Conservation (phyloP, 2,888 invertebrate species). For the Thalpophila matura region DNA sequence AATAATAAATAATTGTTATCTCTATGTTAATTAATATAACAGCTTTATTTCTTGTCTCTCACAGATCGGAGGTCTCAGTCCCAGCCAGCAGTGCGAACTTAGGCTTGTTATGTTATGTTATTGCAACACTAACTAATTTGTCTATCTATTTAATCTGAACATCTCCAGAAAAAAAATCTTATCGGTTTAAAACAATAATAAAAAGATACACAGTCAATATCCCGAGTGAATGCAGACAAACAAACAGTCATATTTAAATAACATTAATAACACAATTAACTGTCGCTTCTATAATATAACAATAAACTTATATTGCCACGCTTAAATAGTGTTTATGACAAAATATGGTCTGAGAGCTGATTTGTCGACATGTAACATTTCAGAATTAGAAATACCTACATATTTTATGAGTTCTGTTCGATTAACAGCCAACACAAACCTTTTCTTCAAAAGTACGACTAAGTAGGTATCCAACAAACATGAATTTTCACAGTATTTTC, state of each 20-base stretch:
- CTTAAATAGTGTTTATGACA: constrained; percentile 2
- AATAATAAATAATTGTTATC: too few species aligned
- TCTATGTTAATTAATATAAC: too few species aligned
- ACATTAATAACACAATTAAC: constrained; percentile 37
- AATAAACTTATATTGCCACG: constrained; percentile 31
- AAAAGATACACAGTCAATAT: constrained; percentile 16
- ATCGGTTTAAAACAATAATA: constrained; percentile 22
- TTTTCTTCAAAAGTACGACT: too few species aligned
- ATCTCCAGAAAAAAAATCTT: not conserved
- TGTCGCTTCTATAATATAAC: constrained; percentile 10
- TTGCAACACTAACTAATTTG: not conserved
- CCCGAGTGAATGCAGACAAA: constrained; percentile 19
- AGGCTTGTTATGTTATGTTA: too few species aligned
- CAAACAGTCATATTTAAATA: constrained; percentile 34
- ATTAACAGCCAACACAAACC: too few species aligned
- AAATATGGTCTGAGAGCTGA: not conserved
- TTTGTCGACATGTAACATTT: not conserved
- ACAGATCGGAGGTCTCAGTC: too few species aligned
- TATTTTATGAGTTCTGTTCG: too few species aligned
- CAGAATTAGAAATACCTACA: too few species aligned
- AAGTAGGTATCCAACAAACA: too few species aligned
- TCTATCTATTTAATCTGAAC: not conserved
- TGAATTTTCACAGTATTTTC: too few species aligned
- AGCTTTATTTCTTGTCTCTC: too few species aligned
- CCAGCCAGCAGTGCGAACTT: too few species aligned